Evolutionary conservation across 2,797 vertebrate species (phyloP).

Genomic region (Pitangus sulphuratus): DNA sequence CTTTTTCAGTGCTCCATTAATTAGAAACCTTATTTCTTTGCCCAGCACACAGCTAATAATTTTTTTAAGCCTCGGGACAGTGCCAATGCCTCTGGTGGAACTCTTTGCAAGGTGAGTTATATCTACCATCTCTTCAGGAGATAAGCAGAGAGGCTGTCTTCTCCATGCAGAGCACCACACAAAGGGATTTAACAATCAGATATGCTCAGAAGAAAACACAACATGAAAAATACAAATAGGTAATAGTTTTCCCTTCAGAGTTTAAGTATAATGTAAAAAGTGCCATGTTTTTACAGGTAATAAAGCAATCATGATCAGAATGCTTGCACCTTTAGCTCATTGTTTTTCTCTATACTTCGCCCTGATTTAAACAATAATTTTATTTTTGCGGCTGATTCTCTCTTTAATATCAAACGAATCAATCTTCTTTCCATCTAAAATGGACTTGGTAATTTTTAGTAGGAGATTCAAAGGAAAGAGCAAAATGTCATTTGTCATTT

Average conservation of each 20-base stretch:
- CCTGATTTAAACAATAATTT: background rate
- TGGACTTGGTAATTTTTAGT: background rate
- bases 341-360: background rate
- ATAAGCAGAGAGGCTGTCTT: background rate
- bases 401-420: slow-evolving; percentile 16
- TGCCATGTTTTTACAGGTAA: background rate
- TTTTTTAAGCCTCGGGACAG: background rate
- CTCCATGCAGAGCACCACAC: background rate
- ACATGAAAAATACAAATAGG: background rate
- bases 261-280: background rate
- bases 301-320: background rate
- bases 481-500: background rate
- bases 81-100: background rate
- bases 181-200: background rate
- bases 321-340: background rate
- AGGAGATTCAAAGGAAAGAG: background rate
- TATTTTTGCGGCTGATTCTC: background rate
- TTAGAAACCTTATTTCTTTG: background rate
- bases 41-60: background rate
- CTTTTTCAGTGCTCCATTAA: background rate
- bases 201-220: background rate
- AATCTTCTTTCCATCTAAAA: slow-evolving; percentile 7
- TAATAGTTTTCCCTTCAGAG: background rate
- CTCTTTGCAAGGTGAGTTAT: background rate
- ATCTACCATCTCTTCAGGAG: background rate